phyloP scores from a whole-genome alignment of 2,888 invertebrate species.

The Brachyopa scutellaris region DNA sequence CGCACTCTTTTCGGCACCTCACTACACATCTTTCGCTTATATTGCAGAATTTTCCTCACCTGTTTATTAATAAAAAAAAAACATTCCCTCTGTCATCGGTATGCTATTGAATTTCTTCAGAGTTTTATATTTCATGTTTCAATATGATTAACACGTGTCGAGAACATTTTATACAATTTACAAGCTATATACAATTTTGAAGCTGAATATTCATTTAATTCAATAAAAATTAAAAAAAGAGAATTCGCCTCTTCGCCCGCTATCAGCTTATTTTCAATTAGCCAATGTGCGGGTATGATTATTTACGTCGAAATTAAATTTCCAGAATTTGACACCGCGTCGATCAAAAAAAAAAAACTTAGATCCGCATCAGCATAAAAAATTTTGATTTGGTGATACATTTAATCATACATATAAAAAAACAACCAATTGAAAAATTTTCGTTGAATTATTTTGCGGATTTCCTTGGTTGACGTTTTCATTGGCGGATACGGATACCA shows the following conservation, averaged over 20 bases:
- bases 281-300: too few species aligned
- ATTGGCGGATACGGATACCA: too few species aligned
- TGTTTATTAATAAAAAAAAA: background rate
- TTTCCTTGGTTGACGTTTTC: too few species aligned
- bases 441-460: background rate
- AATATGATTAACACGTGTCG: slow-evolving; percentile 24
- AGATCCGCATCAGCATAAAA: slow-evolving; percentile 13
- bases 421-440: too few species aligned
- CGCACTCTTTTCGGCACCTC: too few species aligned
- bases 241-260: background rate
- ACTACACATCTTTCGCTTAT: too few species aligned
- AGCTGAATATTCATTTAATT: background rate
- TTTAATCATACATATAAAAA: too few species aligned
- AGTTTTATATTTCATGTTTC: slow-evolving; percentile 23
- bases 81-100: too few species aligned
- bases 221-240: background rate
- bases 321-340: slow-evolving; percentile 13
- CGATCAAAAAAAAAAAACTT: background rate
- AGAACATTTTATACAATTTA: slow-evolving; percentile 20
- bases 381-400: background rate
- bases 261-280: too few species aligned
- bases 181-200: slow-evolving; percentile 19
- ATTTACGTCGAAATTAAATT: slow-evolving; percentile 13
- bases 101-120: background rate
- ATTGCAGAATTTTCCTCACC: background rate